These are phyloP conservation scores for Anas capensis DNA, from an alignment of 2,797 vertebrate species.

Conservation along the genomic window DNA sequence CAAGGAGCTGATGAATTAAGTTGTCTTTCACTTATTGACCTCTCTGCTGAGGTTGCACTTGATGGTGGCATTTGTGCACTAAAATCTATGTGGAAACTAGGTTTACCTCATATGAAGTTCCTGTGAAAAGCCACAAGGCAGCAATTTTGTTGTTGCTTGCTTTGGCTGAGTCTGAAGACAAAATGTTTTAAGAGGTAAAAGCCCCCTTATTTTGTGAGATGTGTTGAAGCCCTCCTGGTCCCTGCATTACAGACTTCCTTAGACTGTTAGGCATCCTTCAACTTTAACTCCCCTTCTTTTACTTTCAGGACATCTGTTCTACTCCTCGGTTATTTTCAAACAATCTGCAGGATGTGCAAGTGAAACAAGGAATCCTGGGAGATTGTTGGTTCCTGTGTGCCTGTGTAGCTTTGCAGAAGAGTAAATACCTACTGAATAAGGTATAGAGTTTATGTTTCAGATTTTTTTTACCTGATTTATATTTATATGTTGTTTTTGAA, in stretches of 20 bases:
- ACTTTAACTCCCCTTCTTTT: background rate
- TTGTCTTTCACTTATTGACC: background rate
- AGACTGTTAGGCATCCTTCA: background rate
- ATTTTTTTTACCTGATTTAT: background rate
- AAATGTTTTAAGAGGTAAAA: background rate
- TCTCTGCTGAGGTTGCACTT: background rate
- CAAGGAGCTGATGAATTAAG: background rate
- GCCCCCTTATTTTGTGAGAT: background rate
- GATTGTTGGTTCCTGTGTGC: conserved; percentile 98
- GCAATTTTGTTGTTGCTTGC: background rate
- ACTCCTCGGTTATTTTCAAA: conserved; percentile 86
- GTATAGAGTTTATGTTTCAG: conserved; percentile 63
- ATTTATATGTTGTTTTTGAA: background rate
- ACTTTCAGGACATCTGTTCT: conserved; percentile 88
- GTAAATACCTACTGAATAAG: conserved; percentile 87
- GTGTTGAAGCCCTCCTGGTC: background rate
- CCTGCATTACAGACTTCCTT: background rate
- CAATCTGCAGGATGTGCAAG: conserved; percentile 81
- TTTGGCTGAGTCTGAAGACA: background rate
- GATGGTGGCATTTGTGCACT: background rate
- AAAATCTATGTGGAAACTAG: background rate
- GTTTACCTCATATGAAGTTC: background rate
- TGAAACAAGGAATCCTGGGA: conserved; percentile 93
- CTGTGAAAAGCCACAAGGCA: background rate
- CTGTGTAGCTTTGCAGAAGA: conserved; percentile 89